Base-by-base conservation (phyloP, 2,113 vertebrate species). In the Numida meleagris region DNA sequence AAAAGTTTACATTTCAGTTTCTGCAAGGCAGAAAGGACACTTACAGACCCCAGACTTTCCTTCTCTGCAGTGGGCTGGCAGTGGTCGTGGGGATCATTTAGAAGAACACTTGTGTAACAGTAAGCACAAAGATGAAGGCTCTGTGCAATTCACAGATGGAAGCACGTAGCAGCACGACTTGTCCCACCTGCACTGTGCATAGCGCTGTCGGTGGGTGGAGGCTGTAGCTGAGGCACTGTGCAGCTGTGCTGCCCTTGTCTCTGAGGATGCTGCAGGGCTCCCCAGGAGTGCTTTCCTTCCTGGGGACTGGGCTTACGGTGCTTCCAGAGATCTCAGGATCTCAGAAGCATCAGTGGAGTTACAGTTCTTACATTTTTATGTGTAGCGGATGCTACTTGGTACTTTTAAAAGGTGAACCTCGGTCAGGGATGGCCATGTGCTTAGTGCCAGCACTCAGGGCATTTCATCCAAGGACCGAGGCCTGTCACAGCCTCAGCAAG, bases 141-240 rank as follows among this genome's bases (percentile, higher is more conserved):
- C 9, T 1, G 27, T 9, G 43, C 7, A 2, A 2, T 15, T 20
- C 42, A 6, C 0, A 1, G 11, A 13, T 51, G 4, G 24, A 51
- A 31, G 38, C 12, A 2, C 20, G 62, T 19, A 34, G 19, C 65
- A 58, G 51, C 3, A 0, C 14, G 43, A 46, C 19, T 19, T 29
- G 38, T 36, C 25, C 50, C 25, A 24, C 40, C 62, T 6, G 4
- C 7, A 11, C 3, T 27, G 36, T 50, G 77, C 10, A 20, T 14
- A 53, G 62, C 14, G 3, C 38, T 29, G 48, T 15, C 18, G 38
- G 27, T 11, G 16, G 21, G 36, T 11, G 7, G 38, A 42, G 61
- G 36, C 36, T 25, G 38, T 40, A 40, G 36, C 61, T 62, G 48
- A 51, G 50, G 50, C 7, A 13, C 10, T 48, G 46, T 46, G 9